Base-by-base conservation (phyloP, 1,140 invertebrate species). In the Calliopsis andreniformis region DNA sequence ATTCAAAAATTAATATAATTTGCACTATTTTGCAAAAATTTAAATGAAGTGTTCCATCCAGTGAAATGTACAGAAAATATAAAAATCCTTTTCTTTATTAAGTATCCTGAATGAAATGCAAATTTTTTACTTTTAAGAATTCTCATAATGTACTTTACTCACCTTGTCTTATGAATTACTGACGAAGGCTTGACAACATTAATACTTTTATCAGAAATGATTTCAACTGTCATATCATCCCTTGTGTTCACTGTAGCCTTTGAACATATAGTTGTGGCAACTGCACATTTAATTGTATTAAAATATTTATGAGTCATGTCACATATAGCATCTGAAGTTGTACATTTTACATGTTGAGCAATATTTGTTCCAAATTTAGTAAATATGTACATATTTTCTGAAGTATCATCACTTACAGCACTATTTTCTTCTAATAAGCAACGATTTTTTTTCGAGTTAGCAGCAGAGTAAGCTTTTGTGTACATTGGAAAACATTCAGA, bases 401-500 rank as follows among this genome's bases (percentile, higher is more conserved):
- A 42, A 51, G n/a, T 25, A 14, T 71, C 63, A 28, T 14, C 23
- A 25, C 32, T 10, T 39, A 20, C n/a, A 23, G 28, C 25, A 18
- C 28, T n/a, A 16, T 10, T 47, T 14, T 16, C 25, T 32, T 32
- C 42, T 10, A 30, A 20, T 14, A 6, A 35, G 23, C n/a, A 32
- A 3, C 28, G 32, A 72, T 51, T 35, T 63, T 28, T 58, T 42
- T 55, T 59, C 49, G 69, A 32, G 39, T 66, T 2, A 23, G 20
- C 63, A 42, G 51, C 47, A 28, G 77, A 20, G 12, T 87, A 80
- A 32, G 56, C 51, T 42, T 75, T 81, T 51, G 72, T 63, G 63
- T 82, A 80, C 30, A 84, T 78, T 14, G 84, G 87, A n/a, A 86
- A 87, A 67, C 84, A 88, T 56, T 88, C 87, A 8, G 87, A 87